Conservation (phyloP, 2,797 vertebrate species). For the Protonibea diacanthus region DNA sequence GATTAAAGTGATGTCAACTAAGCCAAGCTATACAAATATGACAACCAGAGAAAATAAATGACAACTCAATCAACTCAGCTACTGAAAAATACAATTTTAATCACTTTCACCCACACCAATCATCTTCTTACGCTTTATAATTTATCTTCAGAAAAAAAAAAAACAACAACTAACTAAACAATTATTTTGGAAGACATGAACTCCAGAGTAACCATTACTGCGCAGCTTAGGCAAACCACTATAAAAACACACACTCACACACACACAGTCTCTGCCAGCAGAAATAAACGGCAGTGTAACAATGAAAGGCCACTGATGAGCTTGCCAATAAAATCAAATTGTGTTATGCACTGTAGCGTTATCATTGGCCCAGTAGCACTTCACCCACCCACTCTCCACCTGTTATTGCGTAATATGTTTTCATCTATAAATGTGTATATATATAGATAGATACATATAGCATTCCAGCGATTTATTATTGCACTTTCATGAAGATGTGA, state of each 20-base stretch:
- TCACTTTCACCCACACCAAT: neutral
- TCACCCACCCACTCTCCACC: conserved; percentile 24
- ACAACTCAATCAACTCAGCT: neutral
- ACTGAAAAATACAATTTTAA: neutral
- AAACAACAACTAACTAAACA: too few species aligned
- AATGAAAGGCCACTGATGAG: conserved; percentile 9
- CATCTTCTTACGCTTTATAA: neutral
- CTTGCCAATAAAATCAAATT: conserved; percentile 21
- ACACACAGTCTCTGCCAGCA: neutral
- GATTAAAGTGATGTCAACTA: neutral
- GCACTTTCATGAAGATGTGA: neutral
- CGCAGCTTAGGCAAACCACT: neutral
- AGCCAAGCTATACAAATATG: neutral
- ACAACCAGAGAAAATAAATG: neutral
- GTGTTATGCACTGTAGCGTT: conserved; percentile 15
- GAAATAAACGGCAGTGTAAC: conserved; percentile 34
- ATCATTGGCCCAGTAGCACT: conserved; percentile 16
- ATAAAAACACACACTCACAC: conserved; percentile 9
- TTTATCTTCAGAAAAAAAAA: too few species aligned
- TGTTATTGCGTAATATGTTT: conserved; percentile 19
- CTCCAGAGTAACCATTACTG: conserved; percentile 8
- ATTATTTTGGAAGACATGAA: conserved; percentile 8
- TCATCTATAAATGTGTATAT: conserved; percentile 1
- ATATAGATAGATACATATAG: too few species aligned
- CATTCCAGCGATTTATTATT: neutral